Conservation (phyloP, 2,113 vertebrate species). For the Heterochromis multidens region DNA sequence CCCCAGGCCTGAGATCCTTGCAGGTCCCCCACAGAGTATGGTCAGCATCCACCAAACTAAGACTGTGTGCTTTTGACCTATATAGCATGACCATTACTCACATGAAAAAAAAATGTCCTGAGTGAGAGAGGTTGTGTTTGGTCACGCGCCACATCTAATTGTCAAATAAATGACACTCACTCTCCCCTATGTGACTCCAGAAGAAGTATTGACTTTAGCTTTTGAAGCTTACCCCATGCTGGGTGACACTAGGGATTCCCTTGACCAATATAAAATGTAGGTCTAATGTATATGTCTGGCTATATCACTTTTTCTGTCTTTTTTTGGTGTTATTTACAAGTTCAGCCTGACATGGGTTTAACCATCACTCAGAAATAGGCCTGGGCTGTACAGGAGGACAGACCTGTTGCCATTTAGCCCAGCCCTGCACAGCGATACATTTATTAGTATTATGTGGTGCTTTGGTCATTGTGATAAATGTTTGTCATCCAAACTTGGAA, state of each 20-base stretch:
- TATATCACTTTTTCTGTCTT: neutral
- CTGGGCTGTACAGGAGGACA: neutral
- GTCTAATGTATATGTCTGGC: slow-evolving; percentile 16
- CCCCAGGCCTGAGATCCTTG: slow-evolving; percentile 48
- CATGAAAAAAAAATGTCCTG: slow-evolving; percentile 37
- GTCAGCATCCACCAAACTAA: slow-evolving; percentile 53
- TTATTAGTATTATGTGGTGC: neutral
- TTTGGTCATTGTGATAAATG: neutral
- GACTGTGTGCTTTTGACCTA: slow-evolving; percentile 60
- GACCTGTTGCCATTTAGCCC: neutral
- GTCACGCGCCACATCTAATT: slow-evolving; percentile 44
- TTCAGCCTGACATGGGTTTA: neutral
- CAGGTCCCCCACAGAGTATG: slow-evolving; percentile 52
- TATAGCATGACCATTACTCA: slow-evolving; percentile 53
- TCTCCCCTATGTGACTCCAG: slow-evolving; percentile 35
- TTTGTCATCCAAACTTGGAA: neutral
- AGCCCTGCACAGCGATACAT: neutral
- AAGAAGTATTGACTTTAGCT: slow-evolving; percentile 55
- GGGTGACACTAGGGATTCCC: slow-evolving; percentile 23
- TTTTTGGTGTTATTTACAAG: neutral
- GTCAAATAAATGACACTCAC: slow-evolving; percentile 43
- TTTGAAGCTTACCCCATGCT: slow-evolving; percentile 42
- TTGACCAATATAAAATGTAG: slow-evolving; percentile 39
- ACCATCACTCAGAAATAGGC: neutral
- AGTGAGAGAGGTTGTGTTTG: slow-evolving; percentile 43